Percentiles rank a stretch among this genome's conserved stretches.
phyloP scores from a whole-genome alignment of 2,797 vertebrate genomes.

The Neomorphus geoffroyi region DNA sequence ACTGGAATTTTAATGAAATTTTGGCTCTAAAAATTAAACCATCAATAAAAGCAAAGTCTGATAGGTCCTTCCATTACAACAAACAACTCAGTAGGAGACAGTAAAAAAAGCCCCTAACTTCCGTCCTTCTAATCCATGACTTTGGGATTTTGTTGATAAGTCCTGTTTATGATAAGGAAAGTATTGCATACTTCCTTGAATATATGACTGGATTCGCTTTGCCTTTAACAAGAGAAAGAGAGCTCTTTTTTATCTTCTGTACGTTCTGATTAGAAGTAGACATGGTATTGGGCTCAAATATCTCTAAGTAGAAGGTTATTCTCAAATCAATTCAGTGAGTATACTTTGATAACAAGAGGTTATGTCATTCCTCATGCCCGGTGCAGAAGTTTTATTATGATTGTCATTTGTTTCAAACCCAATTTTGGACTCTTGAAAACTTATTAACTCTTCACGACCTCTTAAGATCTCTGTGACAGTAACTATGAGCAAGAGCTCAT shows the following conservation, averaged over 20 bases:
- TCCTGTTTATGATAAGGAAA: not conserved
- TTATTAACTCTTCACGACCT: not conserved
- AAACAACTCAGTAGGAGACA: not conserved
- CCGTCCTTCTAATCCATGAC: not conserved
- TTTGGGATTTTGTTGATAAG: not conserved
- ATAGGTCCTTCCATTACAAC: not conserved
- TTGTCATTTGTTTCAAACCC: not conserved
- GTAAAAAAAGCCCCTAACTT: not conserved
- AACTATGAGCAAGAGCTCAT: not conserved
- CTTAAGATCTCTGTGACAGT: not conserved
- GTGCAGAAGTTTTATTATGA: not conserved
- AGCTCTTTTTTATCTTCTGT: not conserved
- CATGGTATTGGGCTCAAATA: not conserved
- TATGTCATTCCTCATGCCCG: not conserved
- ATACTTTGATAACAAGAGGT: not conserved
- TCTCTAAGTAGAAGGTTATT: not conserved
- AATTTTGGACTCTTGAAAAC: not conserved
- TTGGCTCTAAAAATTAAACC: not conserved
- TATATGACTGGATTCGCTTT: not conserved
- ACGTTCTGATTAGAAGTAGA: not conserved
- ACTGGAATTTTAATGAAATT: not conserved
- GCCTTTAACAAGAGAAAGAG: not conserved
- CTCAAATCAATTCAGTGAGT: not conserved
- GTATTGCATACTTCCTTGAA: not conserved
- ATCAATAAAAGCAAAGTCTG: not conserved